These are phyloP conservation scores for Calidris pygmaea DNA, from an alignment of 2,113 vertebrate genomes.

Conservation along the genomic window DNA sequence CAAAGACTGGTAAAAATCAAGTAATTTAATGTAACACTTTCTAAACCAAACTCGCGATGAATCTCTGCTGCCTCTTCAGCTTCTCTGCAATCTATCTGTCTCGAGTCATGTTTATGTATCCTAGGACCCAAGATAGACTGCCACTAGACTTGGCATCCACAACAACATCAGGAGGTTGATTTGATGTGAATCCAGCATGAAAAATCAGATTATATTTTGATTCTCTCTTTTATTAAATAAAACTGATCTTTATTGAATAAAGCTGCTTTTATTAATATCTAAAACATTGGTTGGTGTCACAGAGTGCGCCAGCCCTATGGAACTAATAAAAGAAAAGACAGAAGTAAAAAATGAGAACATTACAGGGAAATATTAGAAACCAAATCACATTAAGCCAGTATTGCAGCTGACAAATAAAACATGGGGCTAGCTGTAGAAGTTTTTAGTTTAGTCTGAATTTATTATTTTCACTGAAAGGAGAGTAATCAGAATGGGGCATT, in stretches of 20 bases:
- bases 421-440: neutral
- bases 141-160: constrained; percentile 16
- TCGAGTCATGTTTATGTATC: constrained; percentile 31
- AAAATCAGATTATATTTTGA: constrained; percentile 60
- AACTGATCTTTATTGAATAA: constrained; percentile 65
- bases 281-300: constrained; percentile 47
- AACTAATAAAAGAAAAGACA: constrained; percentile 57
- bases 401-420: constrained; percentile 52
- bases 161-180: neutral
- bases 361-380: constrained; percentile 46
- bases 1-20: neutral
- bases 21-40: constrained; percentile 43
- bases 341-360: constrained; percentile 45
- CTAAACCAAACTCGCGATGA: neutral
- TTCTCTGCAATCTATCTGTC: constrained; percentile 6
- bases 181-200: constrained; percentile 24
- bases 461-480: constrained; percentile 9
- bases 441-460: neutral
- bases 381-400: constrained; percentile 43
- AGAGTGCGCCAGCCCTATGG: neutral
- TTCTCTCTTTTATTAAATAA: constrained; percentile 68
- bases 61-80: constrained; percentile 20
- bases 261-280: constrained; percentile 70
- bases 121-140: neutral
- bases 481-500: neutral